These are phyloP conservation scores for Mesorhabditis spiculigera DNA, from an alignment of 2,888 invertebrate genomes.

Conservation along the genomic window DNA sequence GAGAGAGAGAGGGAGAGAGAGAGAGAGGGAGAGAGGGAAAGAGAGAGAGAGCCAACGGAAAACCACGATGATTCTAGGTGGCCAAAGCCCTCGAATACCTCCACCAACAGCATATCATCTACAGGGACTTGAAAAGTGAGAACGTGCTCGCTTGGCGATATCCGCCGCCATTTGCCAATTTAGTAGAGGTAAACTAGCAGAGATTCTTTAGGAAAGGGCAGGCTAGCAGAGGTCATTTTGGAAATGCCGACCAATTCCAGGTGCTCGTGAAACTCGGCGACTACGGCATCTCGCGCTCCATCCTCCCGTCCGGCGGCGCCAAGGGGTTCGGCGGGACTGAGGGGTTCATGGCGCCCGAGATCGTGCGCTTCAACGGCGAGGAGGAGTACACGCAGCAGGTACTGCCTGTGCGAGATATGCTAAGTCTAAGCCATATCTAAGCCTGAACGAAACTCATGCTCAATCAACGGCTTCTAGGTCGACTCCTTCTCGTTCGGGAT, in stretches of 20 bases:
- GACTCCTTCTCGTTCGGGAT: conserved; percentile 98
- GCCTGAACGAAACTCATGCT: background rate
- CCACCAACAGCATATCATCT: conserved; percentile 86
- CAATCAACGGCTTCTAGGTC: conserved; percentile 67
- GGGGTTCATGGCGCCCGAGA: conserved; percentile 99
- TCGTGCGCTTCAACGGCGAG: conserved; percentile 94
- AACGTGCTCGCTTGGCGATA: conserved; percentile 97
- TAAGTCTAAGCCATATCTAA: background rate
- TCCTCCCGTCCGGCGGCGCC: conserved; percentile 59
- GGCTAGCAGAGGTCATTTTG: no score
- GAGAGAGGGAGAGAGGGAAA: background rate
- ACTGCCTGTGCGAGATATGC: background rate
- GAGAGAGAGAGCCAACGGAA: no score
- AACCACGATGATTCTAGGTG: conserved; percentile 61
- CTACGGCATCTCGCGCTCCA: conserved; percentile 68
- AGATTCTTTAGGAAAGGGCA: no score
- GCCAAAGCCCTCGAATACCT: conserved; percentile 91
- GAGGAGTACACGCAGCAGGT: conserved; percentile 97
- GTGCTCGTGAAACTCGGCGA: conserved; percentile 83
- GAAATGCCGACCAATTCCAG: conserved; percentile 26
- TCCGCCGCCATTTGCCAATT: conserved; percentile 71
- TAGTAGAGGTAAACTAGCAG: background rate
- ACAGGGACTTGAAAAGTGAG: conserved; percentile 76
- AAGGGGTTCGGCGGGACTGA: conserved; percentile 94
- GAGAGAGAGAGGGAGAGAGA: no score